A percentile compares a stretch with the other conserved stretches of the same genome.
phyloP scores from a whole-genome alignment of 2,888 invertebrate genomes.

The Erebia ligea region DNA sequence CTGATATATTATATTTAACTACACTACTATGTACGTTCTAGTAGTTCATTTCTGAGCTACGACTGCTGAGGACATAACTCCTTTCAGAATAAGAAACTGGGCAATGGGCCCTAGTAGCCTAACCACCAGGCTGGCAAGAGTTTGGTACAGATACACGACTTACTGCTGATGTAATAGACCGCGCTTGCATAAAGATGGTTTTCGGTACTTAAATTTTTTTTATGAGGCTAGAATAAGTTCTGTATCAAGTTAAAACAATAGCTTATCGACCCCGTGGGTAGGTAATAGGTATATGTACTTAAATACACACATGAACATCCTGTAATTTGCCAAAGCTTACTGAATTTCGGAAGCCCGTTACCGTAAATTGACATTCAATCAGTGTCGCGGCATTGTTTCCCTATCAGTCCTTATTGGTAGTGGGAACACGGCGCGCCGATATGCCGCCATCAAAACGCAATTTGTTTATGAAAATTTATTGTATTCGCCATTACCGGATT shows the following conservation, averaged over 20 bases:
- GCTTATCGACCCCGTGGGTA: not conserved
- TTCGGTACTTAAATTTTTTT: too few relatives aligned
- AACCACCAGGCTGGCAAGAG: too few relatives aligned
- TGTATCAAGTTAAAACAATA: not conserved
- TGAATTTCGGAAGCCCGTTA: constrained; percentile 43
- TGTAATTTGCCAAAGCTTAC: constrained; percentile 35
- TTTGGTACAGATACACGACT: too few relatives aligned
- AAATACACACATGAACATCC: constrained; percentile 25
- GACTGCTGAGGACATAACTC: too few relatives aligned
- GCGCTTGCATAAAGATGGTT: too few relatives aligned
- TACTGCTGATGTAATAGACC: too few relatives aligned
- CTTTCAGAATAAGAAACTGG: too few relatives aligned
- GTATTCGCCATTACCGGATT: constrained; percentile 83
- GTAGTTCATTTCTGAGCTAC: too few relatives aligned
- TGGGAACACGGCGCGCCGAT: constrained; percentile 69
- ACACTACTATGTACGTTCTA: too few relatives aligned
- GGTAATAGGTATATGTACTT: not conserved
- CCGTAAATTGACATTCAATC: constrained; percentile 81
- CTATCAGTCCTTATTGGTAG: constrained; percentile 82
- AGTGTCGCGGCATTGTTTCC: constrained; percentile 80
- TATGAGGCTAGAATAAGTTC: too few relatives aligned
- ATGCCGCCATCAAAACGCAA: constrained; percentile 82
- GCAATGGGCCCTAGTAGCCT: too few relatives aligned
- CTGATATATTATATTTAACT: too few relatives aligned
- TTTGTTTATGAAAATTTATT: constrained; percentile 84